Conservation (phyloP, 2,797 vertebrate species). For the Phataginus tetradactyla region DNA sequence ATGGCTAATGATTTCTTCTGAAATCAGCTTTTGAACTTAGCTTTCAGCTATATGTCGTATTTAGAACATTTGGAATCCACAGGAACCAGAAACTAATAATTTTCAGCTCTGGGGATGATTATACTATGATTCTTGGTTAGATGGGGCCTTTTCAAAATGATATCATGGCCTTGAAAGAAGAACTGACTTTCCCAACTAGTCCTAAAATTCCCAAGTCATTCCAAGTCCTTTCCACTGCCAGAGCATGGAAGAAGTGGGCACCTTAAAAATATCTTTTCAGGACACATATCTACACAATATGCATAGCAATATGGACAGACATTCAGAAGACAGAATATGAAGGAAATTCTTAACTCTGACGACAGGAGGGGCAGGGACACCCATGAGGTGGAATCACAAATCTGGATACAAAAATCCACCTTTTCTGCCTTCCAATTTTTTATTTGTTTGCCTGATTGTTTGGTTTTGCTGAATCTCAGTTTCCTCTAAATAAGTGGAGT, state of each 20-base stretch:
- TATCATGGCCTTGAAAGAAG: not conserved
- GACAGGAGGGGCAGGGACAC: not conserved
- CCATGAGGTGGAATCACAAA: not conserved
- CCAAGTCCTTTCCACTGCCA: not conserved
- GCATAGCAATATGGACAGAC: not conserved
- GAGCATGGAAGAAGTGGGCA: not conserved
- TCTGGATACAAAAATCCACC: not conserved
- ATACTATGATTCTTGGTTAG: not conserved
- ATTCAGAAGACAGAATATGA: not conserved
- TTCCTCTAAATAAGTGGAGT: not conserved
- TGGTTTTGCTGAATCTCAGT: not conserved
- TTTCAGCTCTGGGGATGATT: constrained; percentile 33
- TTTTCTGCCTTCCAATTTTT: not conserved
- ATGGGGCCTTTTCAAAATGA: not conserved
- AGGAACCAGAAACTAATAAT: constrained; percentile 63
- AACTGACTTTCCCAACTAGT: not conserved
- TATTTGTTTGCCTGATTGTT: not conserved
- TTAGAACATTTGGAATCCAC: constrained; percentile 55
- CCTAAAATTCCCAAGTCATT: not conserved
- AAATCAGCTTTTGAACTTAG: constrained; percentile 74
- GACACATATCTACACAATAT: not conserved
- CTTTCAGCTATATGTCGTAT: constrained; percentile 10
- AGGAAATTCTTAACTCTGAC: not conserved
- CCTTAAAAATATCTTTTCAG: not conserved
- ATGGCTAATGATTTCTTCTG: constrained; percentile 71